Base-by-base conservation (phyloP, 2,888 invertebrate species). In the Dioctria rufipes region DNA sequence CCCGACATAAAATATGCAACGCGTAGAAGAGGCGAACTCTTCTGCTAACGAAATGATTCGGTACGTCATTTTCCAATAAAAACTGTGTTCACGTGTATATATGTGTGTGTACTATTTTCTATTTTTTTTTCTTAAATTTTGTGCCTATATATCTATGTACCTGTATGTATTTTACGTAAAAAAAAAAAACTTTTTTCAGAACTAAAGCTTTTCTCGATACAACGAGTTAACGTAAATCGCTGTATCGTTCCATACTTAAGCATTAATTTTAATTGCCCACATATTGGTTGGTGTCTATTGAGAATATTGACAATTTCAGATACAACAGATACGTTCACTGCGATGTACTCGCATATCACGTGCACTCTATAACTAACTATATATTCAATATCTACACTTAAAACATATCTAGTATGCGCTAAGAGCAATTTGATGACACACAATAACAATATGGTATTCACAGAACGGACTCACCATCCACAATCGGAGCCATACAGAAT, bases 11-110 rank as follows among this genome's bases (percentile, higher is more conserved):
- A 82, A 80, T 67, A 82, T 83, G 82, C 84, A 83, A 83, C 82
- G 81, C 79, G 73, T 82, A 83, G 83, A 84, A 84, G 84, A 84
- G 83, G 83, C 81, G 81, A 83, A 83, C 82, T 84, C 83, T 83
- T 82, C 82, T 83, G 83, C 84, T 84, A 84, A 84, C 84, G 83
- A 83, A 84, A 84, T 82, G 84, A 84, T 82, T 83, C 83, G 84
- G 84, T 84, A 84, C 84, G 84, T 84, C 84, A 84, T 83, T 82
- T 82, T 83, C 80, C 81, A 81, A 82, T 83, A 75, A 66, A 25
- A 66, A 66, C 66, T 66, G 66, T 66, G 42, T 66, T 42, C 66
- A 43, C 65, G 67, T 51, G 69, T 71, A 49, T 71, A 51, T 71
- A 25, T 71, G 69, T 71, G 9, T 71, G 42, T 71, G 49, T 51